These are phyloP conservation scores for Sporophila hypoxantha DNA, from an alignment of 2,113 vertebrate genomes.

Conservation along the genomic window DNA sequence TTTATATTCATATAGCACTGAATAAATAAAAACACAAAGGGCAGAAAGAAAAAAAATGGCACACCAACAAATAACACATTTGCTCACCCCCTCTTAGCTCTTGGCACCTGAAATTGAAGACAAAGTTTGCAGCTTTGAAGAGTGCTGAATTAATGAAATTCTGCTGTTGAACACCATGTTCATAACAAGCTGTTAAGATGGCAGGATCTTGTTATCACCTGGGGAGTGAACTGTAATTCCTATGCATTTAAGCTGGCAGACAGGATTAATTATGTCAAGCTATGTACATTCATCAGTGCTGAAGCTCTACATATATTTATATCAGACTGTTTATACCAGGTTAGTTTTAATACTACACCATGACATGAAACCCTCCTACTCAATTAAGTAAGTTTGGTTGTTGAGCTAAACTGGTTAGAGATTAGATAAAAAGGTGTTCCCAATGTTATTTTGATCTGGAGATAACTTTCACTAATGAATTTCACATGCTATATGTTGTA, in stretches of 20 bases:
- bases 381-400: neutral
- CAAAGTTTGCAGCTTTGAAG: neutral
- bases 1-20: neutral
- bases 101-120: neutral
- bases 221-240: neutral
- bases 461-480: neutral
- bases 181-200: neutral
- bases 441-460: neutral
- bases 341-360: neutral
- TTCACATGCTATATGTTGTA: neutral
- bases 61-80: neutral
- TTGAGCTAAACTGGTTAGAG: neutral
- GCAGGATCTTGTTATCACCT: neutral
- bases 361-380: neutral
- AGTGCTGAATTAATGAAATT: neutral
- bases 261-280: neutral
- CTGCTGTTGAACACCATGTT: neutral
- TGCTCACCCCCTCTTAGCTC: rapidly evolving
- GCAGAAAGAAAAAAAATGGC: neutral
- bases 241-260: neutral
- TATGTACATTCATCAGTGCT: neutral
- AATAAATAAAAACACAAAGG: neutral
- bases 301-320: neutral
- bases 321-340: neutral
- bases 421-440: neutral